Evolutionary conservation across 2,888 invertebrate genomes (phyloP).

Genomic region (Parnassius smintheus): DNA sequence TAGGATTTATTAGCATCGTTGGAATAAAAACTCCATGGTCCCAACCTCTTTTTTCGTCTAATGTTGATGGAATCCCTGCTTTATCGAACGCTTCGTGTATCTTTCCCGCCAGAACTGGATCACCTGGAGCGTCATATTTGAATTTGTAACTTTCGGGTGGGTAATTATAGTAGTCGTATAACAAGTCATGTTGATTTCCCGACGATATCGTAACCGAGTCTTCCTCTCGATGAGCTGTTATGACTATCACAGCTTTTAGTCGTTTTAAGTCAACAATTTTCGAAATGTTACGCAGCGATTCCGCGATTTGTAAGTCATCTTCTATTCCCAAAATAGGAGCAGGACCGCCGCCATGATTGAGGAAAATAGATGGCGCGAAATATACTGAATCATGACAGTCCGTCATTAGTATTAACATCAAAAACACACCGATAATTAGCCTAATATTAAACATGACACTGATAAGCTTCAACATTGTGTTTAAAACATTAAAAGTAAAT

Average conservation of each 20-base stretch:
- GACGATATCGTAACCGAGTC: constrained; percentile 67
- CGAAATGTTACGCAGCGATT: constrained; percentile 62
- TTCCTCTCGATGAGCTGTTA: constrained; percentile 75
- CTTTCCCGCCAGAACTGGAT: constrained; percentile 58
- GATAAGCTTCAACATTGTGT: neutral
- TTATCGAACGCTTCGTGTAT: constrained; percentile 55
- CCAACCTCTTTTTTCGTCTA: constrained; percentile 70
- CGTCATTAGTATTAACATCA: neutral
- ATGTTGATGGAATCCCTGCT: constrained; percentile 58
- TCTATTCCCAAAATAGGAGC: constrained; percentile 66
- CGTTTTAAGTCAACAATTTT: constrained; percentile 62
- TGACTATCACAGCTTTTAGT: constrained; percentile 66
- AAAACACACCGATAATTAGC: neutral
- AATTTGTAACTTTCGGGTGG: constrained; percentile 71
- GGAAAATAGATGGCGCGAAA: constrained; percentile 68
- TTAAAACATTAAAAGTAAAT: too few species aligned
- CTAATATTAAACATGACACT: neutral
- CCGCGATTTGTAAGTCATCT: constrained; percentile 61
- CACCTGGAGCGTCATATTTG: constrained; percentile 65
- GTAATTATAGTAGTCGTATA: constrained; percentile 74
- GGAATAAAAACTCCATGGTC: constrained; percentile 77
- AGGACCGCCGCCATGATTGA: constrained; percentile 74
- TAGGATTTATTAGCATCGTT: constrained; percentile 71
- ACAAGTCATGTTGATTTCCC: constrained; percentile 61
- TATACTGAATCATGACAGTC: constrained; percentile 14